phyloP scores from a whole-genome alignment of 2,113 vertebrate genomes.

The Hippoglossus stenolepis region DNA sequence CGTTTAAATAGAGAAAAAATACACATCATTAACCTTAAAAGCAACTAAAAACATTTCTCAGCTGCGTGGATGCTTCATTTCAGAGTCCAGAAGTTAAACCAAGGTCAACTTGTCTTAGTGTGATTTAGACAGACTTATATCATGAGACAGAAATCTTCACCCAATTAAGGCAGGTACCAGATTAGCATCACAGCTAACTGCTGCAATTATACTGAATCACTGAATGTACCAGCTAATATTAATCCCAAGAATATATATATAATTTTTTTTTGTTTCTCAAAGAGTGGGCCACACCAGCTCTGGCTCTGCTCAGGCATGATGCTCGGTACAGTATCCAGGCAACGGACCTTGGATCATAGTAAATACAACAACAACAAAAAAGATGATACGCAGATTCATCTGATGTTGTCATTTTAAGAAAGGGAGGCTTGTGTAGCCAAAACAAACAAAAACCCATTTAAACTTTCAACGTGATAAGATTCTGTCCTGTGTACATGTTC shows the following conservation, averaged over 20 bases:
- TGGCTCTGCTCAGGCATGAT: neutral
- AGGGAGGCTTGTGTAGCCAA: conserved; percentile 24
- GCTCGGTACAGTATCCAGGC: conserved; percentile 47
- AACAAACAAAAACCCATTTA: conserved; percentile 31
- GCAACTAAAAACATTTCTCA: neutral
- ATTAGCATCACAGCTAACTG: conserved; percentile 16
- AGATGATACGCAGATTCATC: conserved; percentile 30
- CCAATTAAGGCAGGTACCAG: conserved; percentile 9
- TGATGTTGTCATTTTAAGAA: conserved; percentile 32
- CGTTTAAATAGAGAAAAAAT: neutral
- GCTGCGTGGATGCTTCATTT: neutral
- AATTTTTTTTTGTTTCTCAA: neutral
- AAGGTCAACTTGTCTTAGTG: conserved; percentile 1
- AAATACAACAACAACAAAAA: conserved; percentile 20
- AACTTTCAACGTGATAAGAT: conserved; percentile 40
- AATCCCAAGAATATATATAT: neutral
- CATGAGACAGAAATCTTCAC: neutral
- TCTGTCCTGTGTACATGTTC: conserved; percentile 7
- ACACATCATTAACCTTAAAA: neutral
- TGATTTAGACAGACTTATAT: conserved; percentile 1
- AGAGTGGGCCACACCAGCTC: neutral
- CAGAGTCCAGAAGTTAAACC: neutral
- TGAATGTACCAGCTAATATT: neutral
- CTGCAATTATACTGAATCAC: neutral
- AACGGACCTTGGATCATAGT: conserved; percentile 40